These are phyloP conservation scores for Carposina sasakii DNA, from an alignment of 1,140 invertebrate genomes.

Conservation along the genomic window DNA sequence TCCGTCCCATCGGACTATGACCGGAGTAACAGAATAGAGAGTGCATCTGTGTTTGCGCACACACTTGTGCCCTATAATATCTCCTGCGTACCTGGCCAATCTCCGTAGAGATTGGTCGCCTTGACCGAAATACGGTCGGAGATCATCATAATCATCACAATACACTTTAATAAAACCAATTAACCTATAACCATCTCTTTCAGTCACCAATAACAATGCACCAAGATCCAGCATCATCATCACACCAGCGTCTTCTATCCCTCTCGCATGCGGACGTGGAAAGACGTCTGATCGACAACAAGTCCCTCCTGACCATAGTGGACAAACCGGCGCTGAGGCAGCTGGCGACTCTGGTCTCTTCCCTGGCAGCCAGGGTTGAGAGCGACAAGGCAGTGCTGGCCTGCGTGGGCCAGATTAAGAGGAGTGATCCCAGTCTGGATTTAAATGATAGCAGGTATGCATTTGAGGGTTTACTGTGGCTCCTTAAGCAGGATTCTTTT, in stretches of 20 bases:
- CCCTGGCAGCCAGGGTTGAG: slow-evolving; percentile 76
- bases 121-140: no score
- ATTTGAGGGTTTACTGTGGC: no score
- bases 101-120: no score
- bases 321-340: slow-evolving; percentile 79
- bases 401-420: slow-evolving; percentile 76
- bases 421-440: slow-evolving; percentile 69
- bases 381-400: slow-evolving; percentile 82
- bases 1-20: no score
- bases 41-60: no score
- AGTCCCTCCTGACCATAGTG: slow-evolving; percentile 88
- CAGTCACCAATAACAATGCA: slow-evolving; percentile 76
- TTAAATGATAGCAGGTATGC: slow-evolving; percentile 66
- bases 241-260: slow-evolving; percentile 90
- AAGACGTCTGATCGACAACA: slow-evolving; percentile 92
- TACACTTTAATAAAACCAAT: no score
- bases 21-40: no score
- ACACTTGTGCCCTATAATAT: no score
- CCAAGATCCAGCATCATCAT: slow-evolving; percentile 88
- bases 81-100: no score
- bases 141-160: no score
- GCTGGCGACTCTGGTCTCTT: slow-evolving; percentile 71
- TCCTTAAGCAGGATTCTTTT: no score
- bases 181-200: slow-evolving; percentile 1
- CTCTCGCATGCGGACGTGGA: slow-evolving; percentile 87